phyloP scores from a whole-genome alignment of 2,797 vertebrate genomes.

The Adelosebastes latens region DNA sequence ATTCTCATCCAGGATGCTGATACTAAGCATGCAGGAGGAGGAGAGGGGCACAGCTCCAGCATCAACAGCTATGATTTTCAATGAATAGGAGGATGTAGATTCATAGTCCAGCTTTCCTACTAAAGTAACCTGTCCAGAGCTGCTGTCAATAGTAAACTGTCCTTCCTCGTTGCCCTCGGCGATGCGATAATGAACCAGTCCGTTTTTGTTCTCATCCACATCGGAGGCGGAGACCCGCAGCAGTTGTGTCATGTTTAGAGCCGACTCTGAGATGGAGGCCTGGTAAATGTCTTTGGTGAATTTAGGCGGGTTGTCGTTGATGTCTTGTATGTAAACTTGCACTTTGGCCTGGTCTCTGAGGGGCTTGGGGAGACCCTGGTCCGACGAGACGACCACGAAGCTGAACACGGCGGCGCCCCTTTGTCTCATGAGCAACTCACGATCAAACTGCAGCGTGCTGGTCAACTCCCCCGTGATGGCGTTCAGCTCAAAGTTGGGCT shows the following conservation, averaged over 20 bases:
- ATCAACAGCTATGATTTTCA: constrained; percentile 93
- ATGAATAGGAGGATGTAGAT: constrained; percentile 89
- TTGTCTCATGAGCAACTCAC: constrained; percentile 93
- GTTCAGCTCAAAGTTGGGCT: constrained; percentile 94
- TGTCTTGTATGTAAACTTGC: constrained; percentile 95
- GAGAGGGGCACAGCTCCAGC: constrained; percentile 86
- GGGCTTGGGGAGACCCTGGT: constrained; percentile 94
- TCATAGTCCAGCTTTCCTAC: constrained; percentile 93
- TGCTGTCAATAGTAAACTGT: constrained; percentile 88
- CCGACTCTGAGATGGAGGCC: constrained; percentile 93
- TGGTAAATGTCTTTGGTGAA: constrained; percentile 97
- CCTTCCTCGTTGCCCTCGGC: constrained; percentile 93
- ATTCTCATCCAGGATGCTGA: constrained; percentile 95
- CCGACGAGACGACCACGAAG: constrained; percentile 90
- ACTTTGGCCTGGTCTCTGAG: constrained; percentile 96
- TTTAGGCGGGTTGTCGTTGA: constrained; percentile 95
- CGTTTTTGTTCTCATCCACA: constrained; percentile 93
- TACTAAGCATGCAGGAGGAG: constrained; percentile 91
- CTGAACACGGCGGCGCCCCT: constrained; percentile 92
- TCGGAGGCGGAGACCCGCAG: constrained; percentile 95
- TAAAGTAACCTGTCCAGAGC: constrained; percentile 92
- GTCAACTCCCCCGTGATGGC: constrained; percentile 90
- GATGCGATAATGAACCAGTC: constrained; percentile 89
- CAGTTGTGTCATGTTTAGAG: constrained; percentile 92
- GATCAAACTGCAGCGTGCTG: constrained; percentile 92